Base-by-base conservation (phyloP, 2,888 invertebrate species). In the Baronia brevicornis region DNA sequence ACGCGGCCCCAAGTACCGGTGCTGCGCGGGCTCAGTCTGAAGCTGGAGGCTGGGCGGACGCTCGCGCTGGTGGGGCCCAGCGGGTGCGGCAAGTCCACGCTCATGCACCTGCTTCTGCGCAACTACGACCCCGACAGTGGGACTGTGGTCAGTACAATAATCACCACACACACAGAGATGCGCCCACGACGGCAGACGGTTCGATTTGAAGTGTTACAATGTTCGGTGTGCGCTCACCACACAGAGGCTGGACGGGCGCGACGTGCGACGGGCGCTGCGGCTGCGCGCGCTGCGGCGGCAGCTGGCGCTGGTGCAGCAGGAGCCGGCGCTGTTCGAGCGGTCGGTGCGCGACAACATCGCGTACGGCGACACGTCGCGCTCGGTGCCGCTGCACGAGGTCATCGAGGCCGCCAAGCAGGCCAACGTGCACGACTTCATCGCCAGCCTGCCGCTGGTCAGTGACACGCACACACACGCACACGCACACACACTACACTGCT, bases 261-360 rank as follows among this genome's bases (percentile, higher is more conserved):
- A 90, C 60, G 80, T 88, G 13, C 72, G 74, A 20, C 77, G 70
- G 0, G 63, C 71, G 5, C 71, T 94, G 18, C 86, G 92, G 8
- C 68, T 93, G n/a, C 64, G 80, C 0, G 86, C 85, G 43, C 72
- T 94, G 15, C 86, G 96, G 26, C 77, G 87, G 5, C 90, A 91
- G 59, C 78, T 95, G 31, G 94, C 93, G 0, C 86, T 95, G 11
- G 90, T 96, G 4, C 91, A 91, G 6, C 96, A 96, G 69, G 95
- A 96, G 57, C 95, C 94, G 0, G 89, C 90, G 3, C 86, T 96
- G 14, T 95, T 96, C 77, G 91, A 91, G 55, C 85, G 91, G 35
- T 89, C 89, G 31, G 90, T 96, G 28, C 87, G 88, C 0, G 93
- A 95, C 51, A 96, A 96, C 69, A 95, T 96, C 55, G 91, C 92